Conservation (phyloP, 2,113 vertebrate genomes). For the Monopterus albus region DNA sequence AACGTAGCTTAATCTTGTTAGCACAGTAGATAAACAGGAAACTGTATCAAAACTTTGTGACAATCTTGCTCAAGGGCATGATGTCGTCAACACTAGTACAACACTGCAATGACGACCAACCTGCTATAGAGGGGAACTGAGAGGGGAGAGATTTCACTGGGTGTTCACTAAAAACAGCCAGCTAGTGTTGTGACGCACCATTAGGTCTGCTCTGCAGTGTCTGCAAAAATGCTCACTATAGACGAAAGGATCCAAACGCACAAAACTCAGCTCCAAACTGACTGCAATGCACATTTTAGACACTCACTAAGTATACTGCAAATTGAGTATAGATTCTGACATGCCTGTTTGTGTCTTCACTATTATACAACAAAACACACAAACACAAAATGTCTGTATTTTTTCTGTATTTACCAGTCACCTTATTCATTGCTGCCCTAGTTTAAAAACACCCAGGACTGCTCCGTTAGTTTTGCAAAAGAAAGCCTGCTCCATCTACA, state of each 20-base stretch:
- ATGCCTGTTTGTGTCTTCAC: background rate
- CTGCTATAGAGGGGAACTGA: slow-evolving; percentile 34
- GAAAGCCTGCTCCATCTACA: background rate
- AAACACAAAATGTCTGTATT: background rate
- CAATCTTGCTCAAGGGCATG: background rate
- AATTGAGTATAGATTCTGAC: too few relatives aligned
- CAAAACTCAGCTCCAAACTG: background rate
- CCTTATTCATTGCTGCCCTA: background rate
- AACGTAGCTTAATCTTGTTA: background rate
- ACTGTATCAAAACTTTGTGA: background rate
- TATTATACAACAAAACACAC: background rate
- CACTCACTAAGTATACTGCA: too few relatives aligned
- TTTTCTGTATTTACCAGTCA: background rate
- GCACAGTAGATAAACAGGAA: background rate
- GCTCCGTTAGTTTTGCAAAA: slow-evolving; percentile 15
- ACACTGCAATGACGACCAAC: slow-evolving; percentile 2
- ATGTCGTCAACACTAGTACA: background rate
- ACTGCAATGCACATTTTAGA: background rate
- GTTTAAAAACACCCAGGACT: slow-evolving; percentile 26
- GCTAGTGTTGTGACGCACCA: slow-evolving; percentile 59
- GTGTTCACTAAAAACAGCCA: slow-evolving; percentile 33
- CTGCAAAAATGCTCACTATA: slow-evolving; percentile 66
- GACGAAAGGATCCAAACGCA: slow-evolving; percentile 23
- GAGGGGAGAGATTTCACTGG: slow-evolving; percentile 29
- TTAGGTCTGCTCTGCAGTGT: slow-evolving; percentile 61